phyloP scores from a whole-genome alignment of 2,797 vertebrate genomes.

The Pangasius macronema region DNA sequence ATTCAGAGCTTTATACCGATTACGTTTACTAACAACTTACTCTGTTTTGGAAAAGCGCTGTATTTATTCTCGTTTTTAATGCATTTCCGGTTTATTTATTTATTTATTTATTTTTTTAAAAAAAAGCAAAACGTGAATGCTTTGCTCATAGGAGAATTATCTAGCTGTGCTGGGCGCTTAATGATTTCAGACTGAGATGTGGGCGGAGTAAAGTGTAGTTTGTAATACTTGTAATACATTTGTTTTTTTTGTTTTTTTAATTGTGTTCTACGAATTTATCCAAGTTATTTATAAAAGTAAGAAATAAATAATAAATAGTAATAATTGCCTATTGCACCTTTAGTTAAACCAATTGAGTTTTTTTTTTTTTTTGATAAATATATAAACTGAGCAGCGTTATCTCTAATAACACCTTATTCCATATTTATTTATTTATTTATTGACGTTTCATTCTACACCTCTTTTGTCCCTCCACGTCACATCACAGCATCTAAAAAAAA shows the following conservation, averaged over 20 bases:
- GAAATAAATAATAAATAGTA: not conserved
- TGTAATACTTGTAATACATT: too few species aligned
- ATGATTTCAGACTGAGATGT: conserved; percentile 41
- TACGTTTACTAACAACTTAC: too few species aligned
- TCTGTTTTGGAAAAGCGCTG: too few species aligned
- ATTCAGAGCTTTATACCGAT: too few species aligned
- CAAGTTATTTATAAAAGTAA: not conserved
- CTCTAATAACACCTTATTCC: not conserved
- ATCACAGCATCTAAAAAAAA: conserved; percentile 27
- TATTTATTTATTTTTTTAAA: too few species aligned
- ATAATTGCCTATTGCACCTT: too few species aligned
- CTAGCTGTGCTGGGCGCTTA: not conserved
- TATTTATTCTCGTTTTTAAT: too few species aligned
- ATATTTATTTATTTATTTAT: too few species aligned
- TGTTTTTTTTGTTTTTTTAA: not conserved
- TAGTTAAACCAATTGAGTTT: not conserved
- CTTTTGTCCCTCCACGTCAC: conserved; percentile 3
- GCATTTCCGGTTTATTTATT: not conserved
- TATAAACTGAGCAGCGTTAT: conserved; percentile 80
- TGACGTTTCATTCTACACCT: conserved; percentile 2
- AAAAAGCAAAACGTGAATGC: not conserved
- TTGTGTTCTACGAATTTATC: not conserved
- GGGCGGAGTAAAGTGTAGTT: conserved; percentile 72
- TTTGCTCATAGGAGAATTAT: not conserved
- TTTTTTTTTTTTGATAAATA: not conserved